phyloP scores from a whole-genome alignment of 2,888 invertebrate genomes.

The Limnephilus marmoratus region DNA sequence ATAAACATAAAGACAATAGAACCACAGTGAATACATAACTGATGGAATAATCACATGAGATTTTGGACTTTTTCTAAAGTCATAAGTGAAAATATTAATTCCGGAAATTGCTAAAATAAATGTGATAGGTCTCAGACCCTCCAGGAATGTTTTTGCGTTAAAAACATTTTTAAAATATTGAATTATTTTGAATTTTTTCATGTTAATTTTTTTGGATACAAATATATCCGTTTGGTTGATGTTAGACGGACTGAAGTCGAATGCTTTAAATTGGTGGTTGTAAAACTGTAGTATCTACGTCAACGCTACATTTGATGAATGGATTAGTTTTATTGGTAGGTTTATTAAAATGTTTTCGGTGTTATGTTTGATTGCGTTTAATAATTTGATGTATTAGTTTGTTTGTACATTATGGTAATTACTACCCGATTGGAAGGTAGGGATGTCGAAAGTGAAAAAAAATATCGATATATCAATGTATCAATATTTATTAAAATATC shows the following conservation, averaged over 20 bases:
- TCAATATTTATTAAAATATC: too few relatives aligned
- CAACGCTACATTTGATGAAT: not conserved
- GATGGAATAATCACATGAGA: not conserved
- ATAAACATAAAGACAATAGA: not conserved
- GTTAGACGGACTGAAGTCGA: not conserved
- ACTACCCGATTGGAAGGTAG: too few relatives aligned
- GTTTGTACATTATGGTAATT: too few relatives aligned
- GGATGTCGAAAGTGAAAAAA: too few relatives aligned
- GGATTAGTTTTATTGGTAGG: not conserved
- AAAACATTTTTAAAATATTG: not conserved
- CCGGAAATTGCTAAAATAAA: not conserved
- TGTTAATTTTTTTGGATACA: not conserved
- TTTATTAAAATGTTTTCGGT: not conserved
- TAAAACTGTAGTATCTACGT: not conserved
- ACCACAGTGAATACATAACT: not conserved
- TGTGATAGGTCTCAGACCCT: not conserved
- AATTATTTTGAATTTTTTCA: not conserved
- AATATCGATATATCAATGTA: too few relatives aligned
- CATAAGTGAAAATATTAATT: not conserved
- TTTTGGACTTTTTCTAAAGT: not conserved
- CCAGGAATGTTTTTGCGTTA: not conserved
- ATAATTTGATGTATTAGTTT: too few relatives aligned
- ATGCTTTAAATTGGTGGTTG: not conserved
- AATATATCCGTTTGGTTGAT: not conserved
- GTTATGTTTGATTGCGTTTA: not conserved